Conservation (phyloP, 2,888 invertebrate genomes). For the Balanococcus diminutus region DNA sequence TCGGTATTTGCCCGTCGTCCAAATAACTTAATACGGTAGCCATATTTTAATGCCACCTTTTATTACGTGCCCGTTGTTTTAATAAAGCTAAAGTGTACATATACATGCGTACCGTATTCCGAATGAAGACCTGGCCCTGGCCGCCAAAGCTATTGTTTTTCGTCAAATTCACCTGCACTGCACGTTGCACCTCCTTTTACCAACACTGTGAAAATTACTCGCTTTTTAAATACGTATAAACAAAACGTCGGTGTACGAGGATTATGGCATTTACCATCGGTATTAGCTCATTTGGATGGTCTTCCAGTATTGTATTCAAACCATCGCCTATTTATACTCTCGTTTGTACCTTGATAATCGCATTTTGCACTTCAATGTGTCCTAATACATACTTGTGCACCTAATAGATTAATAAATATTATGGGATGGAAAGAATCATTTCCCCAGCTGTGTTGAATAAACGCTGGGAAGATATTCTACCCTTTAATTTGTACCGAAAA, state of each 20-base stretch:
- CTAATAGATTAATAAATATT: background rate
- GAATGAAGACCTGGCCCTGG: background rate
- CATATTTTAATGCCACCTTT: constrained; percentile 36
- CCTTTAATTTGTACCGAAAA: no score
- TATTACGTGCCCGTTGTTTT: constrained; percentile 27
- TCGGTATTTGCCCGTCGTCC: background rate
- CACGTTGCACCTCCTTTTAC: background rate
- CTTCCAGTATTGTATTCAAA: background rate
- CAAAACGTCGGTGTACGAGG: background rate
- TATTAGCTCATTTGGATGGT: background rate
- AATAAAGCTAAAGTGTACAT: constrained; percentile 4
- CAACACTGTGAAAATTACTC: no score
- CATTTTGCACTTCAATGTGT: background rate
- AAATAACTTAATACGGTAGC: constrained; percentile 38
- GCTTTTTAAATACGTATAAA: background rate
- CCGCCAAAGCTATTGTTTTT: background rate
- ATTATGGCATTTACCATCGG: background rate
- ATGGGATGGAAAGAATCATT: no score
- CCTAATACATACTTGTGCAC: background rate
- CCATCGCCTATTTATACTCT: background rate
- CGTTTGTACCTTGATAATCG: background rate
- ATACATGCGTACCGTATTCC: background rate
- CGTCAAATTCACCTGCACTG: background rate
- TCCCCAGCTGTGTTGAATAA: no score
- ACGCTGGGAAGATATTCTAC: no score